These are phyloP conservation scores for Drosophila fungiperda DNA, from an alignment of 2,888 invertebrate species.

Conservation along the genomic window DNA sequence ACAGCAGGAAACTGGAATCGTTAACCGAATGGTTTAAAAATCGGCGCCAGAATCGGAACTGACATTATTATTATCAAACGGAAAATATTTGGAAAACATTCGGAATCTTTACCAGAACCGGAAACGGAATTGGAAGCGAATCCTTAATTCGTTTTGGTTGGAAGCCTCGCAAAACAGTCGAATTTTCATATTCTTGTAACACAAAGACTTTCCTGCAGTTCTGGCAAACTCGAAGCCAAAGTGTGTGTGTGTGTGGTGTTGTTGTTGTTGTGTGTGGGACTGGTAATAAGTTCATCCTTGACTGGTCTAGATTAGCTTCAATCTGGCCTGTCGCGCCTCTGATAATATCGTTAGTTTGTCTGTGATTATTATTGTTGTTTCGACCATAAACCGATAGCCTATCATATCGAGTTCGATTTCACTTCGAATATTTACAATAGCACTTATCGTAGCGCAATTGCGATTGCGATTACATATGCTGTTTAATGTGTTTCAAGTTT, in stretches of 20 bases:
- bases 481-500: conserved; percentile 20
- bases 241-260: not conserved
- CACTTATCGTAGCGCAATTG: conserved; percentile 36
- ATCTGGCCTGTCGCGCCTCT: conserved; percentile 16
- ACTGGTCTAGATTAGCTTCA: conserved; percentile 29
- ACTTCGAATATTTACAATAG: conserved; percentile 41
- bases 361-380: conserved; percentile 18
- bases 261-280: not conserved
- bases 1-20: not conserved
- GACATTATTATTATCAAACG: not conserved
- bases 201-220: not conserved
- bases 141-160: not conserved
- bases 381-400: conserved; percentile 37
- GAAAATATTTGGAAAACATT: not conserved
- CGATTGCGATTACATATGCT: conserved; percentile 29
- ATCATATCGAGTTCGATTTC: conserved; percentile 26
- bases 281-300: conserved; percentile 36
- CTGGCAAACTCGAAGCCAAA: not conserved
- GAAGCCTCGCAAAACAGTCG: not conserved
- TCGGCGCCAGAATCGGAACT: not conserved
- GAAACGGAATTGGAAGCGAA: not conserved
- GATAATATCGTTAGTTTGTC: conserved; percentile 16
- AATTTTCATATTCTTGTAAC: not conserved
- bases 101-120: not conserved
- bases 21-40: not conserved